A percentile compares a stretch with the other conserved stretches of the same genome.
These are phyloP conservation scores for Bubalus kerabau DNA, from an alignment of 2,113 vertebrate genomes.

Conservation along the genomic window DNA sequence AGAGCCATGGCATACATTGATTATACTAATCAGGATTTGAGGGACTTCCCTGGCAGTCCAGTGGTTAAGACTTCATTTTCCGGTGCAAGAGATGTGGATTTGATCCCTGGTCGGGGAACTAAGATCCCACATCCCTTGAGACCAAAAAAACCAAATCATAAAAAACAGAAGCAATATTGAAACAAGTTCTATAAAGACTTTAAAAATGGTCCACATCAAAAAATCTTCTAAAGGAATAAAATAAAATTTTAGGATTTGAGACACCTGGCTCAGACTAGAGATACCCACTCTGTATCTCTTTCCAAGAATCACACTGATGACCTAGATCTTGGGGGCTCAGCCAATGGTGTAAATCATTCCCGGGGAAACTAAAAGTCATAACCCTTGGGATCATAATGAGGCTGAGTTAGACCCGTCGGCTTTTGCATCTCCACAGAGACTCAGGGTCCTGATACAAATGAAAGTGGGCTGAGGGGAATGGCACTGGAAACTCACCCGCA, in stretches of 20 bases:
- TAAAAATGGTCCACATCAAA: background rate
- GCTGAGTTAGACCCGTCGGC: background rate
- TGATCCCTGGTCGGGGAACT: background rate
- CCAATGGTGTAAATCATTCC: background rate
- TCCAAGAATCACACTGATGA: slow-evolving; percentile 17
- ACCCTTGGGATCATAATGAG: background rate
- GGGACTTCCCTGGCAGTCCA: background rate
- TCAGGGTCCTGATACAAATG: background rate
- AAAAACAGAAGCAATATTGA: background rate
- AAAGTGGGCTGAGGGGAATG: background rate
- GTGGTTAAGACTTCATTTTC: background rate
- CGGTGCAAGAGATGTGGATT: background rate
- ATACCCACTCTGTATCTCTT: background rate
- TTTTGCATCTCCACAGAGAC: background rate
- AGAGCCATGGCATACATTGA: background rate
- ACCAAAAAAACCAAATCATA: background rate
- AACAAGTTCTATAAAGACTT: background rate
- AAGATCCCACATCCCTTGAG: background rate
- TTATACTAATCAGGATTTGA: background rate
- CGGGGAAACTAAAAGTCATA: background rate
- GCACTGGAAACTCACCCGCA: background rate
- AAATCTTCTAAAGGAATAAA: background rate
- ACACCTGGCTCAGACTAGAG: background rate
- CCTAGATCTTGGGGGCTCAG: background rate
- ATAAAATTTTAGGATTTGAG: background rate